Conservation (phyloP, 2,797 vertebrate genomes). For the Poecilia gillii region DNA sequence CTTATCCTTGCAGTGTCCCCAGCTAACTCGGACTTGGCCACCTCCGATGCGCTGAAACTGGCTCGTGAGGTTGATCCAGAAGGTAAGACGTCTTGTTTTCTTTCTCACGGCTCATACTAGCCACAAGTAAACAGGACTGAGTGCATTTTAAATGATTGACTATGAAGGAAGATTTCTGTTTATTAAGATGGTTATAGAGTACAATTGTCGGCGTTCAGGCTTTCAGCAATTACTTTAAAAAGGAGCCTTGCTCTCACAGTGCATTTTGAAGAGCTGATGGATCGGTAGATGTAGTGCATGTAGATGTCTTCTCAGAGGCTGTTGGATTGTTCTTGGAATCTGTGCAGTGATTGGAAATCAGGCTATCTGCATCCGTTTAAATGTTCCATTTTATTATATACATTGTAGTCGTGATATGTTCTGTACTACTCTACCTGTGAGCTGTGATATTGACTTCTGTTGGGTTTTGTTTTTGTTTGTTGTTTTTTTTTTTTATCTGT, state of each 20-base stretch:
- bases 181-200: constrained; percentile 9
- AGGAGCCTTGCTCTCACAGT: constrained; percentile 23
- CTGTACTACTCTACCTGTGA: not conserved
- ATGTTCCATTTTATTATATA: not conserved
- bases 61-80: constrained; percentile 92
- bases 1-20: constrained; percentile 90
- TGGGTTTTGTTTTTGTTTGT: constrained; percentile 11
- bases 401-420: not conserved
- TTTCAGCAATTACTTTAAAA: constrained; percentile 20
- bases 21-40: constrained; percentile 92
- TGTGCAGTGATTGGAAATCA: not conserved
- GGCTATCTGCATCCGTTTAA: not conserved
- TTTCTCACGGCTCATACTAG: constrained; percentile 33
- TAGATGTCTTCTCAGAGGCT: not conserved
- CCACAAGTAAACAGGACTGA: constrained; percentile 26
- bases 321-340: not conserved
- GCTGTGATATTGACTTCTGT: not conserved
- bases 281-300: constrained; percentile 10
- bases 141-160: constrained; percentile 41
- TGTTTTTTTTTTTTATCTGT: constrained; percentile 29
- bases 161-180: constrained; percentile 11
- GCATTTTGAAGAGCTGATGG: constrained; percentile 20
- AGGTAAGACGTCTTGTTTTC: constrained; percentile 76
- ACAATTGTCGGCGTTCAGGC: not conserved
- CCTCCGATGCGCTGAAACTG: constrained; percentile 89